Evolutionary conservation across 1,140 invertebrate genomes (phyloP).

Genomic region (Meloidogyne exigua): DNA sequence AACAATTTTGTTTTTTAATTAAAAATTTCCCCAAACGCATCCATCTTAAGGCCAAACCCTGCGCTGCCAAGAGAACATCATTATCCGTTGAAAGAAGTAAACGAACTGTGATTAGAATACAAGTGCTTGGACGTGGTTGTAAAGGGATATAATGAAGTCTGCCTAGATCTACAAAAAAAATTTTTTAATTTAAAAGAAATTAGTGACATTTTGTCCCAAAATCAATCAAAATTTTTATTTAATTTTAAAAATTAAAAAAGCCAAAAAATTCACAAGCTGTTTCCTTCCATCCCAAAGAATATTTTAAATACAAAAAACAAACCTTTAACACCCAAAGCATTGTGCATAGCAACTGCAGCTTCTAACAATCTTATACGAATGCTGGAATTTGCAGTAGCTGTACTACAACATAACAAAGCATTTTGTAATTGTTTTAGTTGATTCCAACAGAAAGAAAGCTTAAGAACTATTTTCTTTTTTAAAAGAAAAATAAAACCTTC

Average conservation of each 20-base stretch:
- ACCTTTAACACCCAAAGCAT: slow-evolving; percentile 77
- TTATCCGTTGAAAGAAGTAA: slow-evolving; percentile 22
- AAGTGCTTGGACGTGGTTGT: slow-evolving; percentile 65
- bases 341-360: slow-evolving; percentile 86
- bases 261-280: background rate
- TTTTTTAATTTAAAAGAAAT: background rate
- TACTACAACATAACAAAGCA: slow-evolving; percentile 79
- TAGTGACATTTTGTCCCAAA: too few species aligned
- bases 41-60: slow-evolving; percentile 45
- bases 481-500: slow-evolving; percentile 65
- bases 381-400: slow-evolving; percentile 76
- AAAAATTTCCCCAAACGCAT: slow-evolving; percentile 42
- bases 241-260: background rate
- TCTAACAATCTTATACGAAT: slow-evolving; percentile 75
- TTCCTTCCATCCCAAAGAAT: background rate
- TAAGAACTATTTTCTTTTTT: background rate
- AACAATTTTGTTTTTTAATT: slow-evolving; percentile 30
- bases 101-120: slow-evolving; percentile 71
- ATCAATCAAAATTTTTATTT: too few species aligned
- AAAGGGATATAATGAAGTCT: slow-evolving; percentile 87
- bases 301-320: background rate
- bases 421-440: slow-evolving; percentile 83
- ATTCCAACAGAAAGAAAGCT: slow-evolving; percentile 90
- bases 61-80: slow-evolving; percentile 5
- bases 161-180: slow-evolving; percentile 73